A percentile compares a stretch with the other conserved stretches of the same genome.
phyloP scores from a whole-genome alignment of 1,140 invertebrate genomes.

The Atta colombica region DNA sequence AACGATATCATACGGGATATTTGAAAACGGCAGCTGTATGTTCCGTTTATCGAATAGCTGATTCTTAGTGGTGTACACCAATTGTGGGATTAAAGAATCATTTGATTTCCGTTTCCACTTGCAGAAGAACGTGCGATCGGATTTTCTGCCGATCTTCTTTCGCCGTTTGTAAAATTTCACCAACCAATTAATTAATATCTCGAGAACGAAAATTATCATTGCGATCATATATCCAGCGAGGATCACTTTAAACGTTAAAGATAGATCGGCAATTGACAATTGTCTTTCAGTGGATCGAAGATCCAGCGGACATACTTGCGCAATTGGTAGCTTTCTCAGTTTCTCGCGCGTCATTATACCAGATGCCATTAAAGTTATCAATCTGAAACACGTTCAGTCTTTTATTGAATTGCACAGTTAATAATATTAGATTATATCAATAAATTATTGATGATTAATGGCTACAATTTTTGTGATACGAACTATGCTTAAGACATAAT shows the following conservation, averaged over 20 bases:
- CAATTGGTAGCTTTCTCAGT: conserved; percentile 88
- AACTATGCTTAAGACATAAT: too few relatives aligned
- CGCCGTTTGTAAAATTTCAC: conserved; percentile 7
- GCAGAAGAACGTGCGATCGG: not conserved
- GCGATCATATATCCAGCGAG: conserved; percentile 89
- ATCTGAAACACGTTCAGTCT: conserved; percentile 84
- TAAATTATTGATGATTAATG: too few relatives aligned
- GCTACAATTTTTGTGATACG: too few relatives aligned
- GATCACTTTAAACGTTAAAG: conserved; percentile 91
- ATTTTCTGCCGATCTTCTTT: not conserved
- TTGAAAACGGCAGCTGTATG: conserved; percentile 65
- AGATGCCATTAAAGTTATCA: conserved; percentile 89
- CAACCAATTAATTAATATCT: conserved; percentile 83
- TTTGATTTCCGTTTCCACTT: conserved; percentile 40
- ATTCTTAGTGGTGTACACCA: conserved; percentile 23
- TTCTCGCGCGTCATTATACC: conserved; percentile 91
- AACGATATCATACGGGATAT: not conserved
- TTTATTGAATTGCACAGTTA: not conserved
- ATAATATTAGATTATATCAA: too few relatives aligned
- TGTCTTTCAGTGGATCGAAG: conserved; percentile 92
- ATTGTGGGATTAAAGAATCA: not conserved
- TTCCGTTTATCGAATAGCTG: not conserved
- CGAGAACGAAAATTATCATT: conserved; percentile 88
- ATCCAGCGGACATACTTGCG: conserved; percentile 92
- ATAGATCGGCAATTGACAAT: conserved; percentile 89